phyloP scores from a whole-genome alignment of 2,888 invertebrate species.

The Scelioninae gen. 1 region DNA sequence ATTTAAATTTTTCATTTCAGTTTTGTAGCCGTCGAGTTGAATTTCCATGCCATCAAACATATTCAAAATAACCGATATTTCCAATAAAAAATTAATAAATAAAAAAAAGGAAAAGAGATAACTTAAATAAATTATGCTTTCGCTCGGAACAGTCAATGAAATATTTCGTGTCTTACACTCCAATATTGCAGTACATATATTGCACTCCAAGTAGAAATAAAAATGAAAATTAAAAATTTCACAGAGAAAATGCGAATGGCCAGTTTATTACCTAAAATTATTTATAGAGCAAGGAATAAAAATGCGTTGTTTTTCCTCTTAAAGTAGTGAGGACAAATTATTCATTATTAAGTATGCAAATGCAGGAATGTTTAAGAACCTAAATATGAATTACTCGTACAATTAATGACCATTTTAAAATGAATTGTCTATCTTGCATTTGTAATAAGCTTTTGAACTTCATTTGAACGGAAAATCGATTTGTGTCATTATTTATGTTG shows the following conservation, averaged over 20 bases:
- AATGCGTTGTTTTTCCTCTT: constrained; percentile 10
- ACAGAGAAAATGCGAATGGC: constrained; percentile 18
- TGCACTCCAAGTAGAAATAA: constrained; percentile 8
- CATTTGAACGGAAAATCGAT: constrained; percentile 48
- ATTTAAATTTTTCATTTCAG: constrained; percentile 45
- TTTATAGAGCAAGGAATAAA: constrained; percentile 20
- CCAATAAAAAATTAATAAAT: constrained; percentile 37
- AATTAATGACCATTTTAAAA: constrained; percentile 41
- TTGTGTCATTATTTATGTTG: constrained; percentile 43
- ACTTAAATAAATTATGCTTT: constrained; percentile 26
- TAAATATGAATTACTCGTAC: constrained; percentile 42
- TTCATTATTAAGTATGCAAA: constrained; percentile 14
- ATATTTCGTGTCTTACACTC: constrained; percentile 25
- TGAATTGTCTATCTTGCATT: constrained; percentile 36
- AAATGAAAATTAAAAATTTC: constrained; percentile 35
- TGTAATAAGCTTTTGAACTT: constrained; percentile 42
- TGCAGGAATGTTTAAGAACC: constrained; percentile 8
- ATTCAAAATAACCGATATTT: constrained; percentile 20
- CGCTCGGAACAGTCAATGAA: constrained; percentile 6
- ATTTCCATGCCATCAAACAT: constrained; percentile 21
- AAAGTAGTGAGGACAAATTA: background rate
- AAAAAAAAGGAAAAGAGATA: background rate
- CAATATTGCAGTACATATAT: constrained; percentile 7
- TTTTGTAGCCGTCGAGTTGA: constrained; percentile 16
- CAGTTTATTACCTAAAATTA: constrained; percentile 28